These are phyloP conservation scores for Penaeus vannamei DNA, from an alignment of 1,140 invertebrate species.

Conservation along the genomic window DNA sequence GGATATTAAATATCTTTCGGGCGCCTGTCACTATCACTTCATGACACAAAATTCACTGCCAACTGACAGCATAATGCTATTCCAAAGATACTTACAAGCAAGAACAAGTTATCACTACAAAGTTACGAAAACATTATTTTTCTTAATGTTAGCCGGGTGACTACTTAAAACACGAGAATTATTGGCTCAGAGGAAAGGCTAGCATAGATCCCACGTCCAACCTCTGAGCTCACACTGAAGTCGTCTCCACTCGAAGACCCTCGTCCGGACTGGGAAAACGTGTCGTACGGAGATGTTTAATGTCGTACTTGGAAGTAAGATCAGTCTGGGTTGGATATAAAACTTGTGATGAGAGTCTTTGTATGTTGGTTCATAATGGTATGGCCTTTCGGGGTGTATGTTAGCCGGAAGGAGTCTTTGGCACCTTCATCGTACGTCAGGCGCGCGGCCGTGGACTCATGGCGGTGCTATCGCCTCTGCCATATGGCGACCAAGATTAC, in stretches of 20 bases:
- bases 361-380: not conserved
- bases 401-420: not conserved
- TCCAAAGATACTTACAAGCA: too few relatives aligned
- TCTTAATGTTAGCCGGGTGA: too few relatives aligned
- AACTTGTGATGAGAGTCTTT: not conserved
- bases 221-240: constrained; percentile 46
- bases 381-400: not conserved
- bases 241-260: constrained; percentile 23
- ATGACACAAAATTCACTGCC: too few relatives aligned
- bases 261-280: not conserved
- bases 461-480: constrained; percentile 42
- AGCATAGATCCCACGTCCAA: constrained; percentile 35
- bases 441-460: constrained; percentile 7
- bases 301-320: not conserved
- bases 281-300: not conserved
- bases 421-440: constrained; percentile 16
- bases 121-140: constrained; percentile 9
- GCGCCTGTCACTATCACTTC: too few relatives aligned
- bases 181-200: constrained; percentile 41
- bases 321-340: not conserved
- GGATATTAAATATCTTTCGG: too few relatives aligned
- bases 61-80: too few relatives aligned
- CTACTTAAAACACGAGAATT: constrained; percentile 44
- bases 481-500: constrained; percentile 54
- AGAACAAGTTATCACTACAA: not conserved